Percentiles rank a stretch among this genome's conserved stretches.
These are phyloP conservation scores for Barbus barbus DNA, from an alignment of 2,113 vertebrate genomes.

Conservation along the genomic window DNA sequence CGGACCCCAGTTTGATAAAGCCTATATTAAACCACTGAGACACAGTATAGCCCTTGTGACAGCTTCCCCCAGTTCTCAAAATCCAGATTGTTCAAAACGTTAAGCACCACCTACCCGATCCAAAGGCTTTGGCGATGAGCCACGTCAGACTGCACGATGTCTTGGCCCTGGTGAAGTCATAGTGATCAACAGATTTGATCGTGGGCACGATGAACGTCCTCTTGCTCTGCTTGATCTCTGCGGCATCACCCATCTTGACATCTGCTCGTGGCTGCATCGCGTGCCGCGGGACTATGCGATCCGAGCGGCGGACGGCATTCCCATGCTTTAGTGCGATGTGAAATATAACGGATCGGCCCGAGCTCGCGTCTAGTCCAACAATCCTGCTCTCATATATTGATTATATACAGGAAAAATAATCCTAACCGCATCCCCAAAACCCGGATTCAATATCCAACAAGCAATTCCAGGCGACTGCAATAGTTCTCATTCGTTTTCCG, in stretches of 20 bases:
- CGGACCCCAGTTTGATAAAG: background rate
- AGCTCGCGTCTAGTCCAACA: background rate
- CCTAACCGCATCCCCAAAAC: background rate
- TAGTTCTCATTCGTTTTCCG: slow-evolving; percentile 68
- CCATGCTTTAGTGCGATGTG: slow-evolving; percentile 19
- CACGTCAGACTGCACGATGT: slow-evolving; percentile 94
- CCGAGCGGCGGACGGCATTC: too few species aligned
- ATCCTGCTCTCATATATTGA: background rate
- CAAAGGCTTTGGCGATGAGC: slow-evolving; percentile 98
- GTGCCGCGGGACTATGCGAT: slow-evolving; percentile 51
- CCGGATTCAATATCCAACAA: slow-evolving; percentile 36
- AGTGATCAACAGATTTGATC: slow-evolving; percentile 94
- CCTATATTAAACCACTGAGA: background rate
- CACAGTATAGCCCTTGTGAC: background rate
- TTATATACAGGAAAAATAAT: slow-evolving; percentile 2
- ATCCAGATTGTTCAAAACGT: slow-evolving; percentile 51
- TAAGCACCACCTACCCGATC: slow-evolving; percentile 82
- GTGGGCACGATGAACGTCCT: slow-evolving; percentile 93
- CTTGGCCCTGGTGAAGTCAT: slow-evolving; percentile 94
- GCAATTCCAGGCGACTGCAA: slow-evolving; percentile 57
- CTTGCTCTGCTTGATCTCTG: slow-evolving; percentile 77
- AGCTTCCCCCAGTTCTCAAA: background rate
- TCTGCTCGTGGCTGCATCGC: slow-evolving; percentile 8
- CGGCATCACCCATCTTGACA: slow-evolving; percentile 86
- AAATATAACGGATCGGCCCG: slow-evolving; percentile 30